Percentiles rank a stretch among this genome's conserved stretches.
Evolutionary conservation across 2,888 invertebrate genomes (phyloP).

Genomic region (Amblyjoppa fuscipennis): DNA sequence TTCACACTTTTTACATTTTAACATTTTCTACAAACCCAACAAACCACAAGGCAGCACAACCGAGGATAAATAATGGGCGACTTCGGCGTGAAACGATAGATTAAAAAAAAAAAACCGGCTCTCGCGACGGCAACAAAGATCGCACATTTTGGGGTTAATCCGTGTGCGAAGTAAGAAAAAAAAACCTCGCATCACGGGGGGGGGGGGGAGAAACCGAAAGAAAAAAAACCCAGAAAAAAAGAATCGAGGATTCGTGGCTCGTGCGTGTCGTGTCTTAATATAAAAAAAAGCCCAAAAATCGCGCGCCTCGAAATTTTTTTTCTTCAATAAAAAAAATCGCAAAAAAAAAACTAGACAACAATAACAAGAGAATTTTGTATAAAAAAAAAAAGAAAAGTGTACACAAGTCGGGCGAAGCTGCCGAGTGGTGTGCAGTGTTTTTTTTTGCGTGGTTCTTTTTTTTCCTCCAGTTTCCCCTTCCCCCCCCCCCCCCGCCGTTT

Average conservation of each 20-base stretch:
- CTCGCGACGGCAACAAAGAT: slow-evolving; percentile 68
- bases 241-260: slow-evolving; percentile 4
- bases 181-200: slow-evolving; percentile 24
- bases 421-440: slow-evolving; percentile 4
- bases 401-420: not conserved
- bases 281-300: too few species aligned
- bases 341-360: too few species aligned
- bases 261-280: too few species aligned
- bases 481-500: too few species aligned
- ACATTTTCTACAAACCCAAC: slow-evolving; percentile 76
- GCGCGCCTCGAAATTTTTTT: too few species aligned
- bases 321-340: too few species aligned
- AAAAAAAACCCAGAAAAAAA: slow-evolving; percentile 66
- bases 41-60: slow-evolving; percentile 33
- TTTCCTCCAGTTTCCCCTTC: not conserved
- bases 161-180: slow-evolving; percentile 32
- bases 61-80: slow-evolving; percentile 57
- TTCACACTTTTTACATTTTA: slow-evolving; percentile 85
- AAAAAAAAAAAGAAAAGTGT: too few species aligned
- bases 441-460: not conserved
- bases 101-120: slow-evolving; percentile 77
- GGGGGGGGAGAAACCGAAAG: slow-evolving; percentile 60
- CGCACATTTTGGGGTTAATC: slow-evolving; percentile 39
- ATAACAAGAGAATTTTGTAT: too few species aligned
- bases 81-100: slow-evolving; percentile 76